Percentiles rank a stretch among this genome's conserved stretches.
These are phyloP conservation scores for Galagoides demidoff DNA, from an alignment of 2,797 vertebrate genomes.

Conservation along the genomic window DNA sequence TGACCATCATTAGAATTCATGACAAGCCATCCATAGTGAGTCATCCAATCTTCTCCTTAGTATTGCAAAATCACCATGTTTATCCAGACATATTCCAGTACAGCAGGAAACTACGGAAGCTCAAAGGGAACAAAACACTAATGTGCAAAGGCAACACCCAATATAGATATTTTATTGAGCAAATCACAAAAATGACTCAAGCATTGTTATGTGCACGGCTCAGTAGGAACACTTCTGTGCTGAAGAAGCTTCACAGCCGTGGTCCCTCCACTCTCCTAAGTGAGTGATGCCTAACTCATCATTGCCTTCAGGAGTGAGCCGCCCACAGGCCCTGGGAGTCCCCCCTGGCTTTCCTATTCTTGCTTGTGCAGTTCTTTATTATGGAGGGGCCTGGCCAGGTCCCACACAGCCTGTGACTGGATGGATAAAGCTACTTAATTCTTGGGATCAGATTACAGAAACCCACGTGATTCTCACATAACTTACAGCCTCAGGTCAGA, in stretches of 20 bases:
- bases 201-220: not conserved
- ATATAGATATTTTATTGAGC: not conserved
- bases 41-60: not conserved
- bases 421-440: not conserved
- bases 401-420: not conserved
- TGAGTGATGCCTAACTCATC: not conserved
- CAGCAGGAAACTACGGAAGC: not conserved
- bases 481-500: not conserved
- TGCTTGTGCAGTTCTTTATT: not conserved
- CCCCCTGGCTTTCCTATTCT: not conserved
- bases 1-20: not conserved
- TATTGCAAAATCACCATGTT: not conserved
- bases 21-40: not conserved
- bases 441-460: not conserved
- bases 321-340: accelerated
- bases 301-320: not conserved
- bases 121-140: not conserved
- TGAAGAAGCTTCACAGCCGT: not conserved
- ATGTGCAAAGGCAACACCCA: not conserved
- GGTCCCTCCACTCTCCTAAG: not conserved
- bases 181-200: not conserved
- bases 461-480: not conserved
- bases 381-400: not conserved
- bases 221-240: not conserved
- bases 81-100: not conserved